These are phyloP conservation scores for Alviniconcha strummeri DNA, from an alignment of 2,888 invertebrate genomes.

Conservation along the genomic window DNA sequence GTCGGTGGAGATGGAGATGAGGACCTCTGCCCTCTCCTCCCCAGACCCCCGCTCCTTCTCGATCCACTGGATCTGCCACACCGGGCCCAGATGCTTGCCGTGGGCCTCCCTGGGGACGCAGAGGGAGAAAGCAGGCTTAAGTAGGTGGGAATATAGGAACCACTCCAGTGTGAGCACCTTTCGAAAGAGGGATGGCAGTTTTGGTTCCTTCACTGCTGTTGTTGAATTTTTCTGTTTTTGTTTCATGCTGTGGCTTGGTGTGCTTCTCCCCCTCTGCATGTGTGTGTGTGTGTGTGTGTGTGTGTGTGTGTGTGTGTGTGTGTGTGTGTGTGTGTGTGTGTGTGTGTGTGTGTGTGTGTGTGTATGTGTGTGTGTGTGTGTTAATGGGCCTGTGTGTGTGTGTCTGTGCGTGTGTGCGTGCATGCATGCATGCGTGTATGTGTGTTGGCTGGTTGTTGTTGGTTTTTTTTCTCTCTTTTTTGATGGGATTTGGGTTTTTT, in stretches of 20 bases:
- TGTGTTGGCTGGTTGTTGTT: background rate
- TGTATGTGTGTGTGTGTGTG: background rate
- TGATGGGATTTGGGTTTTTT: background rate
- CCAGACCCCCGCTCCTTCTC: constrained; percentile 71
- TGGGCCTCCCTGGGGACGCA: constrained; percentile 57
- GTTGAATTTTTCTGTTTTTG: background rate
- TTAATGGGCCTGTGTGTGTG: background rate
- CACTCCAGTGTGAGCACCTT: no score
- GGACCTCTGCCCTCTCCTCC: constrained; percentile 68
- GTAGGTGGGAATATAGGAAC: background rate
- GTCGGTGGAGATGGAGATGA: constrained; percentile 73
- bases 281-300: background rate
- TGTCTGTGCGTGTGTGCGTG: background rate
- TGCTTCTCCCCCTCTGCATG: background rate
- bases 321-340: constrained; percentile 4
- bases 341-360: background rate
- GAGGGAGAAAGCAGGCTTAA: background rate
- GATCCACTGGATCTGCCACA: constrained; percentile 73
- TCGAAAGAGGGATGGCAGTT: no score
- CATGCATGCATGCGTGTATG: background rate
- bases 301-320: background rate
- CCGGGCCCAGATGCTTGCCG: constrained; percentile 71
- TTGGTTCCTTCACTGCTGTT: background rate
- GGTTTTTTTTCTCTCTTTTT: no score
- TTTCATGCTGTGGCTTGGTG: background rate